A percentile compares a stretch with the other conserved stretches of the same genome.
phyloP scores from a whole-genome alignment of 2,113 vertebrate genomes.

The Pipa parva region DNA sequence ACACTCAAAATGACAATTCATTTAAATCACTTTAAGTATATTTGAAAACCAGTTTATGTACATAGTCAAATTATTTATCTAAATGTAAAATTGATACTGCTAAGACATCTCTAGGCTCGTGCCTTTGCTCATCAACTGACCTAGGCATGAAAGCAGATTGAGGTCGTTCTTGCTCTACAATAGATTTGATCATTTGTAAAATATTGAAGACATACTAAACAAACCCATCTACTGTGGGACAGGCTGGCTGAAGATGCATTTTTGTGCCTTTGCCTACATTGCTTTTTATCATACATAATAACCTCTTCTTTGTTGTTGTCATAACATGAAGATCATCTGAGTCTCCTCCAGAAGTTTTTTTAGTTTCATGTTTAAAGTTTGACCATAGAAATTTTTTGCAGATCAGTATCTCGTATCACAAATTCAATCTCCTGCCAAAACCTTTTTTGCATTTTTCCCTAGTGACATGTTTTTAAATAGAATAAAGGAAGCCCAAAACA shows the following conservation, averaged over 20 bases:
- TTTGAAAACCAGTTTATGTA: too few relatives aligned
- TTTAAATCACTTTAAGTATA: too few relatives aligned
- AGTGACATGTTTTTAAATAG: neutral
- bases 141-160: constrained; percentile 3
- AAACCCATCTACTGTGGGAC: constrained; percentile 16
- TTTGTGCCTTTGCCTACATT: constrained; percentile 11
- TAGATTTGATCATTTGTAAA: neutral
- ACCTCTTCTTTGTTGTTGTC: constrained; percentile 9
- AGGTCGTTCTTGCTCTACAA: neutral
- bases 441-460: constrained; percentile 3
- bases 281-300: constrained; percentile 11
- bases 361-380: constrained; percentile 4
- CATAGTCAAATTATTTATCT: too few relatives aligned
- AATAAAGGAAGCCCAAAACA: too few relatives aligned
- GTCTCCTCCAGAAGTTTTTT: constrained; percentile 11
- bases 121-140: neutral
- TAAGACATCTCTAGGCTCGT: neutral
- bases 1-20: too few relatives aligned
- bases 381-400: constrained; percentile 16
- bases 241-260: constrained; percentile 19
- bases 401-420: constrained; percentile 17
- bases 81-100: too few relatives aligned
- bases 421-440: constrained; percentile 26
- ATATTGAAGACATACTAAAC: constrained; percentile 13
- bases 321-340: constrained; percentile 23